Conservation (phyloP, 2,113 vertebrate species). For the Prunella himalayana region DNA sequence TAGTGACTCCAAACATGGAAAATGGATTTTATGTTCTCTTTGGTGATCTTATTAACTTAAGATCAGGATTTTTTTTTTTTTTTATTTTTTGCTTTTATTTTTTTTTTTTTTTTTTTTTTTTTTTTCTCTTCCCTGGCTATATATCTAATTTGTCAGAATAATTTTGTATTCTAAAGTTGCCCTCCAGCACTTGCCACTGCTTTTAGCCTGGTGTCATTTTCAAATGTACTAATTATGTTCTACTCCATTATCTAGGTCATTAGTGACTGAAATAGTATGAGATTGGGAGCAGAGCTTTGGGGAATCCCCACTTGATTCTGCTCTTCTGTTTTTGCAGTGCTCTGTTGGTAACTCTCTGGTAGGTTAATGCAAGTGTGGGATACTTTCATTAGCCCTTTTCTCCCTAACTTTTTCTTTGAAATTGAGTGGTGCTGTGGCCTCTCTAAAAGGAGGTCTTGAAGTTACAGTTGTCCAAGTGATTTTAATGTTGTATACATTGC, state of each 20-base stretch:
- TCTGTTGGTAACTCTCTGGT: neutral
- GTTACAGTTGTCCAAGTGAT: accelerated
- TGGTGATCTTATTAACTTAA: neutral
- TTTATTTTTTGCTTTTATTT: too few relatives aligned
- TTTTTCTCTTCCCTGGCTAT: neutral
- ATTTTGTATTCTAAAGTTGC: neutral
- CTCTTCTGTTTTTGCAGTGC: neutral
- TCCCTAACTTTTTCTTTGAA: neutral
- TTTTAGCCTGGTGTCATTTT: neutral
- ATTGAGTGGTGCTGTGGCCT: neutral
- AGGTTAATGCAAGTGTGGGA: neutral
- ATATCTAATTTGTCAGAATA: neutral
- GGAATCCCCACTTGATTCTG: neutral
- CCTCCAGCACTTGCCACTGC: neutral
- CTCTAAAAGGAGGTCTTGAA: neutral
- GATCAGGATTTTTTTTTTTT: neutral
- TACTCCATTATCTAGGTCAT: neutral
- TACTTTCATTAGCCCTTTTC: neutral
- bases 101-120: too few relatives aligned
- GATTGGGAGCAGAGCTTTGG: neutral
- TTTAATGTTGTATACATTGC: neutral
- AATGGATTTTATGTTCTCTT: neutral
- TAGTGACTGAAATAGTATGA: neutral
- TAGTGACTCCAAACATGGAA: neutral
- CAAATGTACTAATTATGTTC: neutral